phyloP scores from a whole-genome alignment of 2,113 vertebrate genomes.

The Amazona guildingii region DNA sequence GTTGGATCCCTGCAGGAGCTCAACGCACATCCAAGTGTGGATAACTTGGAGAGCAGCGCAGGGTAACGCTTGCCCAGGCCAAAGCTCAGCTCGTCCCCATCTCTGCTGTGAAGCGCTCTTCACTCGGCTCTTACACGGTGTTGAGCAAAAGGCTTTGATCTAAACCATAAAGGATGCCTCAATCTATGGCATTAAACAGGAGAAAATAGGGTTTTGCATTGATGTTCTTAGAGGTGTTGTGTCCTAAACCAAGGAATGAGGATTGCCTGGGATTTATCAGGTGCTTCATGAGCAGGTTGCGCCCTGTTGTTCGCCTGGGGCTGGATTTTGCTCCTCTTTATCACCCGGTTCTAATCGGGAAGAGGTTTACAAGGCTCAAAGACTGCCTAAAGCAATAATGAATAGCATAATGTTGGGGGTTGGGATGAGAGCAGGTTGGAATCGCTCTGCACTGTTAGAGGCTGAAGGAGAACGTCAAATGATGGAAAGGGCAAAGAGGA shows the following conservation, averaged over 20 bases:
- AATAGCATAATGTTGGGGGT: rapidly evolving
- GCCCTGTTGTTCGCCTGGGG: background rate
- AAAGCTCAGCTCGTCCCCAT: background rate
- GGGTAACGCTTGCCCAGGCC: rapidly evolving
- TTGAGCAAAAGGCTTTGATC: background rate
- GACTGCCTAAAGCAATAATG: background rate
- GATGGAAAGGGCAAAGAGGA: too few species aligned
- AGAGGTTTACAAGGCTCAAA: background rate
- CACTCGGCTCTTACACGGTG: background rate
- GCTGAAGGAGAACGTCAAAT: background rate
- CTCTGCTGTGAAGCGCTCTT: background rate
- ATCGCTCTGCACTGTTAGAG: rapidly evolving
- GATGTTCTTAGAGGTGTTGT: background rate
- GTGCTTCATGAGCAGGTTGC: too few species aligned
- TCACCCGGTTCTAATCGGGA: too few species aligned
- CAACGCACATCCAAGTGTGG: background rate
- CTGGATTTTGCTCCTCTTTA: background rate
- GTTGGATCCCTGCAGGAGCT: rapidly evolving
- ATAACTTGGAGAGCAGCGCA: rapidly evolving
- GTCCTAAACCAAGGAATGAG: background rate
- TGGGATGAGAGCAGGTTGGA: background rate
- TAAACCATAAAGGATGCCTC: background rate
- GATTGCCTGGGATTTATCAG: background rate
- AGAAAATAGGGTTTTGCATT: background rate
- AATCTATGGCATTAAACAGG: too few species aligned